Base-by-base conservation (phyloP, 2,888 invertebrate species). In the Dendrolimus pini region DNA sequence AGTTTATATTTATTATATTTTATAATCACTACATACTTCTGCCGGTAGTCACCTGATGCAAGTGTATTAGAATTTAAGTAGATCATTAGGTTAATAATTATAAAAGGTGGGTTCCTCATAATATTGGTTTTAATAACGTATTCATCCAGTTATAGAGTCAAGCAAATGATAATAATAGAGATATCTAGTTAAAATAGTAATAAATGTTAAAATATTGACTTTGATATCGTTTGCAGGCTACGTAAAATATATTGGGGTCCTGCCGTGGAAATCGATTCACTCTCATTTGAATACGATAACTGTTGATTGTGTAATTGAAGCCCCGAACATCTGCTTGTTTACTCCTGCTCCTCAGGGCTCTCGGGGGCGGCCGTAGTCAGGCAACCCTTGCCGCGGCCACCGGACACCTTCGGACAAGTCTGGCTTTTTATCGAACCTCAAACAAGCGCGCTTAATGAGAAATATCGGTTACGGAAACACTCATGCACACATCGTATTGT, bases 391-490 rank as follows among this genome's bases (percentile, higher is more conserved):
- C 73, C 61, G 65, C 71, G 81, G 72, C 83, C 83, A 81, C 75
- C 83, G 89, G 83, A 47, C 47, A 47, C 83, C 80, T 83, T 78
- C 74, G 78, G 78, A 73, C 79, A 78, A 72, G 66, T 69, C 76
- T 80, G 47, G 47, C 47, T 90, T 89, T 90, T 90, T 89, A 89
- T 85, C 82, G 70, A 68, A 78, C 65, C 62, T 70, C 81, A 86
- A 89, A 88, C 83, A 89, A 77, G 72, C 47, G 47, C 47, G 71
- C 72, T 80, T 85, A 89, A 90, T 85, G 88, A 89, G 87, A 85
- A 87, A 88, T 89, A 89, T 89, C 85, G 78, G 86, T 89, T 85
- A 85, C 89, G 84, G 85, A 88, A 87, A 87, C 81, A 83, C 85
- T 85, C 77, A 69, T 70, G 74, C 74, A 70, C 75, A 78, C 84